Evolutionary conservation across 2,888 invertebrate genomes (phyloP).

Genomic region (Celastrina argiolus): DNA sequence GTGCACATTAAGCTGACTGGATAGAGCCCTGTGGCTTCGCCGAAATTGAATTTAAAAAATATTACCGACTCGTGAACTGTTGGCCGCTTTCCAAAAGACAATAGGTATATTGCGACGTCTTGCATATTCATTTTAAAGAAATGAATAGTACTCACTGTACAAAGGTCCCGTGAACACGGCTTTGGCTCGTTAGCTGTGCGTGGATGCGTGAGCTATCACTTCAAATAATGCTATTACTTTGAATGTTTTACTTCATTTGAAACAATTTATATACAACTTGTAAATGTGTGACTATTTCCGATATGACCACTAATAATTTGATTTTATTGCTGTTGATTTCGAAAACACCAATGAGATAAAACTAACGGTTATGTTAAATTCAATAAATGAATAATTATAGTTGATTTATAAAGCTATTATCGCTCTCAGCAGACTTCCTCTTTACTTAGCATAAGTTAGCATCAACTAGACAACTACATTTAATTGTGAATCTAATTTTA

Average conservation of each 20-base stretch:
- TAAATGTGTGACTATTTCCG: neutral
- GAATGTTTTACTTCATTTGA: neutral
- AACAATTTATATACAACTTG: neutral
- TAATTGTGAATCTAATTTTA: neutral
- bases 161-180: slow-evolving; percentile 38
- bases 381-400: too few relatives aligned
- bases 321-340: neutral
- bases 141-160: slow-evolving; percentile 53
- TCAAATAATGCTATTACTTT: neutral
- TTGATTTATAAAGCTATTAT: too few relatives aligned
- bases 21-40: slow-evolving; percentile 70
- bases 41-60: slow-evolving; percentile 78
- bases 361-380: neutral
- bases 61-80: slow-evolving; percentile 69
- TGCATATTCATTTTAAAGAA: slow-evolving; percentile 70
- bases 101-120: slow-evolving; percentile 58
- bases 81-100: slow-evolving; percentile 74
- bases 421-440: too few relatives aligned
- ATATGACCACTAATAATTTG: neutral
- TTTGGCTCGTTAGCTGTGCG: slow-evolving; percentile 49
- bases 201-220: slow-evolving; percentile 27
- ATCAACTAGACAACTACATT: neutral
- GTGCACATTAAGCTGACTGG: slow-evolving; percentile 73
- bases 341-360: neutral
- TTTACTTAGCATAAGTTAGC: too few relatives aligned